phyloP scores from a whole-genome alignment of 2,888 invertebrate genomes.

The Cryptocephalus moraei region DNA sequence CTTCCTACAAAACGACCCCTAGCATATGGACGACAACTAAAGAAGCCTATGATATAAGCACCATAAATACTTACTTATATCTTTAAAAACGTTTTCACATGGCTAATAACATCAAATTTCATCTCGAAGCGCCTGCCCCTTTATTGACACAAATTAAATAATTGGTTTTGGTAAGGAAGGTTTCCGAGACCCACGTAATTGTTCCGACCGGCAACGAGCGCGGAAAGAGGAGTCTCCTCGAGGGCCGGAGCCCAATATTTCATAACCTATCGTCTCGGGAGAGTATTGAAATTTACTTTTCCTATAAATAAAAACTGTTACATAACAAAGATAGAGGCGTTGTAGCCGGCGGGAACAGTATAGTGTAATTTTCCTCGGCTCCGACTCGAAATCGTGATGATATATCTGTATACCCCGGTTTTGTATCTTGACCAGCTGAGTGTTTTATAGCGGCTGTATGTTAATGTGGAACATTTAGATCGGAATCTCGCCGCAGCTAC shows the following conservation, averaged over 20 bases:
- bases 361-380: slow-evolving; percentile 22
- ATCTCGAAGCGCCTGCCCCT: too few relatives aligned
- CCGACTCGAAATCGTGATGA: neutral
- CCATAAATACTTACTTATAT: too few relatives aligned
- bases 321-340: slow-evolving; percentile 19
- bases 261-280: slow-evolving; percentile 1
- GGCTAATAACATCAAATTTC: too few relatives aligned
- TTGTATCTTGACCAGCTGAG: slow-evolving; percentile 20
- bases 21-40: too few relatives aligned
- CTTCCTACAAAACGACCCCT: too few relatives aligned
- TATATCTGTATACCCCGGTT: slow-evolving; percentile 8
- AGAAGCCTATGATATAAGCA: too few relatives aligned
- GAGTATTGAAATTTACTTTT: slow-evolving; percentile 14
- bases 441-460: slow-evolving; percentile 33
- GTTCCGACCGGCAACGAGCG: too few relatives aligned
- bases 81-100: too few relatives aligned
- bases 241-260: slow-evolving; percentile 9
- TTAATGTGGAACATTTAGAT: slow-evolving; percentile 40
- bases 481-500: slow-evolving; percentile 34
- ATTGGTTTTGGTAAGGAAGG: too few relatives aligned
- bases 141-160: too few relatives aligned
- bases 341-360: slow-evolving; percentile 16
- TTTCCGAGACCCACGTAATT: too few relatives aligned
- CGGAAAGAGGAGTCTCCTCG: slow-evolving; percentile 3
- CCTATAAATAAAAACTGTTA: slow-evolving; percentile 21